Base-by-base conservation (phyloP, 2,797 vertebrate species). In the Epinephelus coioides region DNA sequence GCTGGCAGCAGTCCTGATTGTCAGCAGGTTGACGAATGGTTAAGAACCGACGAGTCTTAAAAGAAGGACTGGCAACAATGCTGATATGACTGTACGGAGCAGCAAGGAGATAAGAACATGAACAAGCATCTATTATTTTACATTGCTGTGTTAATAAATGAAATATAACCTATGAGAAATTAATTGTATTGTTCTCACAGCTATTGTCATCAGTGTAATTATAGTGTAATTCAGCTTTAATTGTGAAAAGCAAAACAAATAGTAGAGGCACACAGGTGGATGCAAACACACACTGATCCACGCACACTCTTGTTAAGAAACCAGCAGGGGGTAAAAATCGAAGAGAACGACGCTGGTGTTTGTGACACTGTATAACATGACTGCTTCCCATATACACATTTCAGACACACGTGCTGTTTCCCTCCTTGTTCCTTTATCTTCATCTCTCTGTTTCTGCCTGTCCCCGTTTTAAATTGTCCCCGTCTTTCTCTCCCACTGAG, bases 191-290 rank as follows among this genome's bases (percentile, higher is more conserved):
- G 53, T 46, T 61, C 66, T 88, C 68, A 62, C 66, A 74, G 74
- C 63, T 86, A 83, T 85, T 90, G 80, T 76, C 86, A 88, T 85
- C 80, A 81, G 57, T 83, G 61, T 91, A 87, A 90, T 89, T 90
- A 85, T 30, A 54, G 73, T 69, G 76, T 73, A 89, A 88, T 91
- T 87, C 68, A 82, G 75, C 54, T 90, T 83, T 89, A 91, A 88
- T 89, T 91, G 80, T 86, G 53, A 85, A 84, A 81, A 78, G 79
- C 75, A 85, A 89, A 90, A 90, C 84, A 90, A 73, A 82, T 78
- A 72, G 78, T 81, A 63, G 72, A 79, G 59, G 44, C 50, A 46
- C 23, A 73, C 53, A 86, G 74, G 64, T 75, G 66, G 69, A 79
- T 63, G 44, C 14, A 69, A 76, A 81, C 81, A 82, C 69, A 23